Conservation (phyloP, 2,797 vertebrate species). For the Rhinogobio ventralis region DNA sequence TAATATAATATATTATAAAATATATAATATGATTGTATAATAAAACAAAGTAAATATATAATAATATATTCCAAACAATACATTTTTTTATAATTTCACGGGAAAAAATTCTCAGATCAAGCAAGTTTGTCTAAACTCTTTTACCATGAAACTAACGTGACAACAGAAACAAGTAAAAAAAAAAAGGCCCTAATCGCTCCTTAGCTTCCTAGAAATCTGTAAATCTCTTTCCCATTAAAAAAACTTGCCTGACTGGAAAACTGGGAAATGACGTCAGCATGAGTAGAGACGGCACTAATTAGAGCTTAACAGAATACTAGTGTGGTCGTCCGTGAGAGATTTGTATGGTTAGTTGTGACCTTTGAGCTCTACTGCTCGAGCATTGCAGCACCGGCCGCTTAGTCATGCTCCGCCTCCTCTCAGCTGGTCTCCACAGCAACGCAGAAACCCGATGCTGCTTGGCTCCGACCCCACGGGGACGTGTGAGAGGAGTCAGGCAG, state of each 20-base stretch:
- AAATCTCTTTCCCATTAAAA: neutral
- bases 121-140: neutral
- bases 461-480: slow-evolving; percentile 37
- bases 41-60: neutral
- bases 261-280: slow-evolving; percentile 25
- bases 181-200: neutral
- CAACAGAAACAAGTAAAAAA: neutral
- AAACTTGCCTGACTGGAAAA: slow-evolving; percentile 23
- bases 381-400: slow-evolving; percentile 17
- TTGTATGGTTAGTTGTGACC: slow-evolving; percentile 9
- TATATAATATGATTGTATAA: neutral
- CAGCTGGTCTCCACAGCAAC: slow-evolving; percentile 32
- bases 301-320: slow-evolving; percentile 45
- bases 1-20: neutral
- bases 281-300: slow-evolving; percentile 31
- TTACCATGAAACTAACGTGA: neutral
- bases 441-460: slow-evolving; percentile 56
- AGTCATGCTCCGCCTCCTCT: slow-evolving; percentile 48
- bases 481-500: slow-evolving; percentile 44
- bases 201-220: neutral
- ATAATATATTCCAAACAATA: neutral
- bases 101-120: neutral
- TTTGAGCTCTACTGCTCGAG: neutral
- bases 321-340: slow-evolving; percentile 20
- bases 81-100: neutral